Percentiles rank a stretch among this genome's conserved stretches.
These are phyloP conservation scores for Cheilosia variabilis DNA, from an alignment of 2,888 invertebrate genomes.

Conservation along the genomic window DNA sequence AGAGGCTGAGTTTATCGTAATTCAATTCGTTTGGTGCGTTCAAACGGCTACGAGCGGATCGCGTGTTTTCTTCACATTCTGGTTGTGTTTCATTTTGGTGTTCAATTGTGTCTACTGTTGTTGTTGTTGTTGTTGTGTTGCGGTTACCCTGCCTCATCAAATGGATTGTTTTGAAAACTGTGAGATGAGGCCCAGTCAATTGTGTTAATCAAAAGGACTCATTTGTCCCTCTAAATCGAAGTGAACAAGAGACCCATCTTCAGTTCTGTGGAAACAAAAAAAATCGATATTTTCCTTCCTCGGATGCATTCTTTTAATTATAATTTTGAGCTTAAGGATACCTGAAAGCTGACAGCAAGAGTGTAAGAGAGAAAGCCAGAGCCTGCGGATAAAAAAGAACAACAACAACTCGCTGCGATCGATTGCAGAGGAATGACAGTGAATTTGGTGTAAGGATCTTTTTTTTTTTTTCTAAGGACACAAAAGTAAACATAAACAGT, in stretches of 20 bases:
- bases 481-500: background rate
- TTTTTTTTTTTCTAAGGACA: slow-evolving; percentile 28
- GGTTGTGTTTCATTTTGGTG: slow-evolving; percentile 1
- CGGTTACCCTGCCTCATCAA: slow-evolving; percentile 1
- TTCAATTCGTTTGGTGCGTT: slow-evolving; percentile 71
- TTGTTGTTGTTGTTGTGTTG: slow-evolving; percentile 2
- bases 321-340: slow-evolving; percentile 44
- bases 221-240: slow-evolving; percentile 9
- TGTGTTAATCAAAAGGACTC: slow-evolving; percentile 52
- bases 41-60: slow-evolving; percentile 60
- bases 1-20: slow-evolving; percentile 62
- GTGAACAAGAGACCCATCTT: slow-evolving; percentile 23
- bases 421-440: slow-evolving; percentile 52
- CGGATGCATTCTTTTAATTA: slow-evolving; percentile 22
- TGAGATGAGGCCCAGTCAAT: slow-evolving; percentile 18
- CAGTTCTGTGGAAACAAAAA: slow-evolving; percentile 47
- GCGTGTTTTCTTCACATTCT: slow-evolving; percentile 39
- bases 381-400: background rate
- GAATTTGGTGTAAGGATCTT: slow-evolving; percentile 56
- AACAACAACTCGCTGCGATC: slow-evolving; percentile 6
- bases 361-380: background rate
- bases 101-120: too few species aligned
- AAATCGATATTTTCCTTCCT: slow-evolving; percentile 48
- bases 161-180: slow-evolving; percentile 4
- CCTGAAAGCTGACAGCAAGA: background rate